Percentiles rank a stretch among this genome's conserved stretches.
Conservation (phyloP, 2,797 vertebrate genomes). For the Enteromius viviparus region DNA sequence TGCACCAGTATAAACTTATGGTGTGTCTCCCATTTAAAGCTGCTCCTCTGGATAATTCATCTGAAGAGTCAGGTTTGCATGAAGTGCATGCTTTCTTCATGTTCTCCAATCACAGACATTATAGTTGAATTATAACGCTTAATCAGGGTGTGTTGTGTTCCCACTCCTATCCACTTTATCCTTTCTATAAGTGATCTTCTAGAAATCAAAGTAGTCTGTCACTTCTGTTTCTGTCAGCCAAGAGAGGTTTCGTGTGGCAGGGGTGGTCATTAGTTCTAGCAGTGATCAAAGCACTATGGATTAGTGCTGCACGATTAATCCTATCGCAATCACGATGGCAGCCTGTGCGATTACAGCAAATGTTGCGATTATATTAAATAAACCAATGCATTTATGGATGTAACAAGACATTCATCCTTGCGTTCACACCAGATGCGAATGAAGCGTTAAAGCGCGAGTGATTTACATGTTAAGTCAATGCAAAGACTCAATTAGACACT, state of each 20-base stretch:
- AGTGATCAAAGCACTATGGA: neutral
- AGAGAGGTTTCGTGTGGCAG: neutral
- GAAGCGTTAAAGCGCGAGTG: no score
- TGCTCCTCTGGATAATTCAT: slow-evolving; percentile 53
- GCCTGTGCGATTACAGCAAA: no score
- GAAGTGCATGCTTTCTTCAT: slow-evolving; percentile 56
- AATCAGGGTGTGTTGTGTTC: neutral
- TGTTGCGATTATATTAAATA: no score
- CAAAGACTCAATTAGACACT: no score
- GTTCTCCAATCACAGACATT: slow-evolving; percentile 31
- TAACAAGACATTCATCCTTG: no score
- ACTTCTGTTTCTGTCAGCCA: neutral
- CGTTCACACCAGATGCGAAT: no score
- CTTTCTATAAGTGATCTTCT: neutral
- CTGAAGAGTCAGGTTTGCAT: slow-evolving; percentile 74
- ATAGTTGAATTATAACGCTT: neutral
- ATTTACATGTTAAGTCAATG: no score
- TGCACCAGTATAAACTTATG: slow-evolving; percentile 5
- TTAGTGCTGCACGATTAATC: neutral
- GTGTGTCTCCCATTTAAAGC: slow-evolving; percentile 70
- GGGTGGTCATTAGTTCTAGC: neutral
- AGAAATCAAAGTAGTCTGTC: neutral
- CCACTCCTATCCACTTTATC: neutral
- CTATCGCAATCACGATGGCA: no score
- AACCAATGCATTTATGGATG: no score